These are phyloP conservation scores for Trichoplusia ni DNA, from an alignment of 1,140 invertebrate genomes.

Conservation along the genomic window DNA sequence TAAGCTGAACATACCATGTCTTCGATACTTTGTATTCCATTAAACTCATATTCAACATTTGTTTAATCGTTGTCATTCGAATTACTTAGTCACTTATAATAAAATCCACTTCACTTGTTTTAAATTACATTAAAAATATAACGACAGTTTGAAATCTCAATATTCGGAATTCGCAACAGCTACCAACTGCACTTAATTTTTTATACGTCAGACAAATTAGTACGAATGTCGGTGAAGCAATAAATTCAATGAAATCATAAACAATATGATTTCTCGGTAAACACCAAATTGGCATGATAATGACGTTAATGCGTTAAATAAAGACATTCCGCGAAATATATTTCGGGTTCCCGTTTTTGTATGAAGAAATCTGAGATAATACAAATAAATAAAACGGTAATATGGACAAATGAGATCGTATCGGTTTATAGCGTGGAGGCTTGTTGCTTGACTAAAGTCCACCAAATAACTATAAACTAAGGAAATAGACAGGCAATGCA, in stretches of 20 bases:
- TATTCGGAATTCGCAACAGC: not conserved
- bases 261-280: constrained; percentile 21
- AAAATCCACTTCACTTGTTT: no score
- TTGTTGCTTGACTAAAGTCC: not conserved
- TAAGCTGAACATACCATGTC: no score
- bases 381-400: constrained; percentile 21
- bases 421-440: constrained; percentile 16
- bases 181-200: not conserved
- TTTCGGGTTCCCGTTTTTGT: constrained; percentile 20
- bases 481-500: constrained; percentile 1
- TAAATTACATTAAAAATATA: no score
- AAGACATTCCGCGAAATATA: constrained; percentile 33
- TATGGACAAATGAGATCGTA: constrained; percentile 22
- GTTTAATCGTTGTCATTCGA: no score
- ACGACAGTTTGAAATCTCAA: no score
- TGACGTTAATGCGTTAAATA: constrained; percentile 27
- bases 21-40: no score
- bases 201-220: not conserved
- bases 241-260: constrained; percentile 13
- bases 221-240: not conserved
- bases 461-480: constrained; percentile 2
- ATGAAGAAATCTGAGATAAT: constrained; percentile 25
- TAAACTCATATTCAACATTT: no score
- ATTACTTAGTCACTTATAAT: no score
- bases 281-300: constrained; percentile 7